These are phyloP conservation scores for Eurytoma adleriae DNA, from an alignment of 2,888 invertebrate species.

Conservation along the genomic window DNA sequence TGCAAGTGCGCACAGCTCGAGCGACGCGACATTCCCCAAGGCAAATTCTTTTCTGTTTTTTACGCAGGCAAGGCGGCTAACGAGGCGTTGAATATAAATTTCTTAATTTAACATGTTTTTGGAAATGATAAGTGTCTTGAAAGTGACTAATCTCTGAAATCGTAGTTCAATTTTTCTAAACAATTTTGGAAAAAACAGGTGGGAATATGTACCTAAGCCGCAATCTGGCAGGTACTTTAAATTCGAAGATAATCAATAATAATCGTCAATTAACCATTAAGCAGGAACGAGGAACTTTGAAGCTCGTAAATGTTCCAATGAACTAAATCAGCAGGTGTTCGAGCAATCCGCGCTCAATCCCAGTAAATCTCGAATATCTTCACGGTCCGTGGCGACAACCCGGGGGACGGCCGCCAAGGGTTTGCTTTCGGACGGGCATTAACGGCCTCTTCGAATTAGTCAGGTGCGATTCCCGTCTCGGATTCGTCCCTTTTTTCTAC, in stretches of 20 bases:
- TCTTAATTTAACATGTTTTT: too few species aligned
- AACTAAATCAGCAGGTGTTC: slow-evolving; percentile 44
- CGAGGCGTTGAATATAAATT: too few species aligned
- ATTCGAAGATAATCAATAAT: slow-evolving; percentile 23
- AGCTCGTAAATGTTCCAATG: slow-evolving; percentile 11
- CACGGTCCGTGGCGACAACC: neutral
- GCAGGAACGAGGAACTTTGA: slow-evolving; percentile 5
- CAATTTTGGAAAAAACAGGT: too few species aligned
- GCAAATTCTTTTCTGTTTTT: too few species aligned
- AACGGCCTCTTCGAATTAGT: neutral
- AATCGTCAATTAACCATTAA: slow-evolving; percentile 11
- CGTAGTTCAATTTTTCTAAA: too few species aligned
- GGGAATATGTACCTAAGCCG: neutral
- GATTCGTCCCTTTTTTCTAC: neutral
- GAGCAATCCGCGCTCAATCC: neutral
- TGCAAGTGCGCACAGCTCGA: too few species aligned
- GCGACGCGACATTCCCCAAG: too few species aligned
- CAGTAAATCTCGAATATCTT: slow-evolving; percentile 21
- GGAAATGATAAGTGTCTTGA: too few species aligned
- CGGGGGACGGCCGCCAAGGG: neutral
- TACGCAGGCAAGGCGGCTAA: too few species aligned
- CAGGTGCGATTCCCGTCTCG: slow-evolving; percentile 7
- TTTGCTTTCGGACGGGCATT: slow-evolving; percentile 15
- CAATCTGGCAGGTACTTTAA: slow-evolving; percentile 4
- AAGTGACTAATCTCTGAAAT: too few species aligned